Percentiles rank a stretch among this genome's conserved stretches.
These are phyloP conservation scores for Andrena trimmerana DNA, from an alignment of 2,888 invertebrate species.

Conservation along the genomic window DNA sequence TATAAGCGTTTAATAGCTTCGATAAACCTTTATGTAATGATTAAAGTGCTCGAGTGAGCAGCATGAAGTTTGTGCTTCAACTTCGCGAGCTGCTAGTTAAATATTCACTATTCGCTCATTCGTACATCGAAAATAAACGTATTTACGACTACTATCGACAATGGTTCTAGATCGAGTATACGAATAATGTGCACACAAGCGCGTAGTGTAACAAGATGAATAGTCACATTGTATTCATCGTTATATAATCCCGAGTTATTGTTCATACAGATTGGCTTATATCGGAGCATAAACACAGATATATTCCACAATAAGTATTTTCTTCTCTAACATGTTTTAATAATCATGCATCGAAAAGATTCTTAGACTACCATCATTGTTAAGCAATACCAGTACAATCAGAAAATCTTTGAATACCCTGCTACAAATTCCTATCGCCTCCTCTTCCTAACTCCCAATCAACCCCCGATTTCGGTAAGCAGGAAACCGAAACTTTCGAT, in stretches of 20 bases:
- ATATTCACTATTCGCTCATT: neutral
- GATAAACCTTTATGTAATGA: conserved; percentile 19
- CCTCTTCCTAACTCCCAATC: too few species aligned
- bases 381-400: too few species aligned
- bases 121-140: neutral
- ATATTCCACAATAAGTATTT: neutral
- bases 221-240: conserved; percentile 23
- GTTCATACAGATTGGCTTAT: conserved; percentile 34
- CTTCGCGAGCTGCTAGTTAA: neutral
- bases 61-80: neutral
- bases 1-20: neutral
- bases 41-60: neutral
- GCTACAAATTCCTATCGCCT: too few species aligned
- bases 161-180: neutral
- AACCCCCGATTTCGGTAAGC: too few species aligned
- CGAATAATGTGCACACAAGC: neutral
- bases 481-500: too few species aligned
- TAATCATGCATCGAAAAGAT: neutral
- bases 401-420: too few species aligned
- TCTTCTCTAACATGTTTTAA: conserved; percentile 3
- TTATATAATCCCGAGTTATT: conserved; percentile 41
- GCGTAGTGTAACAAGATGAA: conserved; percentile 1
- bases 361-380: too few species aligned
- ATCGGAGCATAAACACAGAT: neutral
- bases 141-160: neutral